Evolutionary conservation across 1,140 invertebrate species (phyloP).

Genomic region (Camponotus floridanus): DNA sequence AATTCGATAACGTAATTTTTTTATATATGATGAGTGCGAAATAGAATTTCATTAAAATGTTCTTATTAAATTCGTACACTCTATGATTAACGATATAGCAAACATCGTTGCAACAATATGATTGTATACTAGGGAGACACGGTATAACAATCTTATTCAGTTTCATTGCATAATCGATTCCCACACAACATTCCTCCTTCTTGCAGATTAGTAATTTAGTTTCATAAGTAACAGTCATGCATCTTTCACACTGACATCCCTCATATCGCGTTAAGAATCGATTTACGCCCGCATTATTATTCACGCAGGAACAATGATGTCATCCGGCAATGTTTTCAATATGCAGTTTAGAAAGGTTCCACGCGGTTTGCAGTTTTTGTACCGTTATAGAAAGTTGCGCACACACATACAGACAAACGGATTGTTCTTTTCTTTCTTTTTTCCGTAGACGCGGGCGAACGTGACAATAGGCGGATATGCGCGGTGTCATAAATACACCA

Average conservation of each 20-base stretch:
- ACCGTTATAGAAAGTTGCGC: conserved; percentile 54
- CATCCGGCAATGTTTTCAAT: conserved; percentile 43
- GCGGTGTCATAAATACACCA: conserved; percentile 57
- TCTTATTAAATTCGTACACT: background rate
- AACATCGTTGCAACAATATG: background rate
- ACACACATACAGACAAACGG: background rate
- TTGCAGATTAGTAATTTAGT: conserved; percentile 11
- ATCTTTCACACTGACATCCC: background rate
- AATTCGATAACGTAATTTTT: background rate
- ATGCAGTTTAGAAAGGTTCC: conserved; percentile 62
- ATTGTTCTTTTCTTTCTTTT: background rate
- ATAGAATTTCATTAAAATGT: background rate
- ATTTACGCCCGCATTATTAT: conserved; percentile 48
- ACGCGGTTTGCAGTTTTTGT: conserved; percentile 48
- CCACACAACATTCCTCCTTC: conserved; percentile 1
- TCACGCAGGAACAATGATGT: conserved; percentile 37
- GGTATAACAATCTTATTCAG: background rate
- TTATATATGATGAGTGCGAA: background rate
- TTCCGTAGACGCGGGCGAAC: conserved; percentile 2
- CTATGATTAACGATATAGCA: background rate
- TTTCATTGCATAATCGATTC: conserved; percentile 41
- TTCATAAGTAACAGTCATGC: background rate
- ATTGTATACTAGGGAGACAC: background rate
- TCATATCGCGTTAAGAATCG: conserved; percentile 1
- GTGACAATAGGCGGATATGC: conserved; percentile 54